A percentile compares a stretch with the other conserved stretches of the same genome.
Conservation (phyloP, 2,797 vertebrate species). For the Takifugu rubripes region DNA sequence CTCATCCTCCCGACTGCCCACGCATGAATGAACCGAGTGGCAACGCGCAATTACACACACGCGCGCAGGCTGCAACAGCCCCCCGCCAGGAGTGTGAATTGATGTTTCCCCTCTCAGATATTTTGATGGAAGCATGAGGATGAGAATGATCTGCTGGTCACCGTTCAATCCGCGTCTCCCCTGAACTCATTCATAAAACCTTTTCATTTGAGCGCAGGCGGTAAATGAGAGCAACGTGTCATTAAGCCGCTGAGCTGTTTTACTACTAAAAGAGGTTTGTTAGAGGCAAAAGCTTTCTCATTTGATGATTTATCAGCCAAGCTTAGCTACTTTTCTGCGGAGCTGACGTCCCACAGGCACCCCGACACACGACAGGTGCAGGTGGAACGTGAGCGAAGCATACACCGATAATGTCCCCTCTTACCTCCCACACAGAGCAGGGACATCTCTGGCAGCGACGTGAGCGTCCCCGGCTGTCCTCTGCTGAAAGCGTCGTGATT, state of each 20-base stretch:
- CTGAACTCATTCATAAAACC: conserved; percentile 2
- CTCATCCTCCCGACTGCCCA: conserved; percentile 52
- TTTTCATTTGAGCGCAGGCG: conserved; percentile 3
- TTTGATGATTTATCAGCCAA: conserved; percentile 50
- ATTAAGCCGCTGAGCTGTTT: neutral
- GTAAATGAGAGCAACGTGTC: conserved; percentile 6
- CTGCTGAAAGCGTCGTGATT: conserved; percentile 60
- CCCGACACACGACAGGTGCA: conserved; percentile 19
- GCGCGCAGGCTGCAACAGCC: conserved; percentile 4
- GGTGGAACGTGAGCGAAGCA: neutral
- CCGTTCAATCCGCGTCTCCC: neutral
- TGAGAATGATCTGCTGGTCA: conserved; percentile 16
- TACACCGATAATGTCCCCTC: conserved; percentile 23
- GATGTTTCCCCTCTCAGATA: conserved; percentile 15
- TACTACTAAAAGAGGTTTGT: no score
- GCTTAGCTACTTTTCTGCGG: conserved; percentile 40
- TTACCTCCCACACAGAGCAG: conserved; percentile 90
- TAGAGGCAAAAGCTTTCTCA: conserved; percentile 9
- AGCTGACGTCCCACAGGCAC: conserved; percentile 39
- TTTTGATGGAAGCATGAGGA: conserved; percentile 26
- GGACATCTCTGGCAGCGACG: conserved; percentile 79
- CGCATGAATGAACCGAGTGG: conserved; percentile 67
- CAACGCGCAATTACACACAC: conserved; percentile 14
- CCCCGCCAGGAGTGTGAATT: conserved; percentile 8
- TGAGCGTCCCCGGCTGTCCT: conserved; percentile 69